Base-by-base conservation (phyloP, 2,888 invertebrate species). In the Melangyna quadrimaculata region DNA sequence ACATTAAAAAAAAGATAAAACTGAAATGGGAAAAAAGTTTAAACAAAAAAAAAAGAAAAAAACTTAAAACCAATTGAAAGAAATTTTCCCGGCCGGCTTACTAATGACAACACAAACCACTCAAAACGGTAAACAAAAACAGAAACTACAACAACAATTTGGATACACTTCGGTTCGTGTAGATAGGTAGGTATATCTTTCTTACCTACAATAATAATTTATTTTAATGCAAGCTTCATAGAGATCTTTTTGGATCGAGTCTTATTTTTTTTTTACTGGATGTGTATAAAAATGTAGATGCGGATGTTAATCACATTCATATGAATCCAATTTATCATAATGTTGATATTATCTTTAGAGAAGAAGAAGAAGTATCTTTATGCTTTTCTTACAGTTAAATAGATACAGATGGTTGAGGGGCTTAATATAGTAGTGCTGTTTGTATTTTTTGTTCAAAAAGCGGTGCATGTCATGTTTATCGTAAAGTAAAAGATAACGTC, bases 51-150 rank as follows among this genome's bases (percentile, higher is more conserved):
- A 32, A 43, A 40, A 24, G n/a, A 22, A 74, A 79, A 24, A n/a
- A 14, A 40, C 40, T 27, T 24, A 29, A 55, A 74, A 29, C 67
- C 74, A 80, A 74, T 74, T 74, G 69, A 51, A 70, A 74, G 70
- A 45, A 48, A 71, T 63, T 63, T 74, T 70, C 70, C 73, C 74
- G 61, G 73, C 80, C 72, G 48, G 45, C 78, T 71, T 48, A 70
- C 63, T 75, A 81, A 71, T 71, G 75, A 75, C 81, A 71, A 75
- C 70, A 81, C 14, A 71, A 70, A 81, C 70, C 65, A 81, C 81
- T 75, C 70, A 81, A 57, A 71, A 75, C 45, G 35, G 53, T 63
- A 80, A 79, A 79, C 51, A 80, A 29, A 69, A 59, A 67, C 19
- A 29, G n/a, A n/a, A n/a, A 55, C 22, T 3, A 7, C 43, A n/a